phyloP scores from a whole-genome alignment of 2,888 invertebrate species.

The Oegoconia quadripuncta region DNA sequence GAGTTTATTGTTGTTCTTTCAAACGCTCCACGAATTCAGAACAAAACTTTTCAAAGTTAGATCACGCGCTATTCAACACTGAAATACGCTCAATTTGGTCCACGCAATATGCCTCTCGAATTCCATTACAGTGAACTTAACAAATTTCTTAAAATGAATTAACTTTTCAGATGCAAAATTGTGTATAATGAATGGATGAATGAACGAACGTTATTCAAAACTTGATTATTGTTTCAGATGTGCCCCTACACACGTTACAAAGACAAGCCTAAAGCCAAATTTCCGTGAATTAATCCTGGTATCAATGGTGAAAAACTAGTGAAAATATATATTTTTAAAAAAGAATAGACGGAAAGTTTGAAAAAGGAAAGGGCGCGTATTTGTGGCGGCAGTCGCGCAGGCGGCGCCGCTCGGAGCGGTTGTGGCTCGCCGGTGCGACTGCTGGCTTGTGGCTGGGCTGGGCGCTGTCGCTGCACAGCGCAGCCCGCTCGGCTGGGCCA shows the following conservation, averaged over 20 bases:
- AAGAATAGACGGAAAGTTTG: slow-evolving; percentile 22
- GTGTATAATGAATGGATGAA: not conserved
- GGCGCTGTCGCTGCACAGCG: slow-evolving; percentile 63
- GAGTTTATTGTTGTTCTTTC: slow-evolving; percentile 49
- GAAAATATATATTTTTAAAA: slow-evolving; percentile 10
- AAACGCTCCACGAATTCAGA: slow-evolving; percentile 27
- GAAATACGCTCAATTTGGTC: slow-evolving; percentile 40
- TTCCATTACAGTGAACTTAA: slow-evolving; percentile 30
- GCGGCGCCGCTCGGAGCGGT: slow-evolving; percentile 54
- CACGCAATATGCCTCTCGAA: slow-evolving; percentile 32
- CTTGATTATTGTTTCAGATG: slow-evolving; percentile 47
- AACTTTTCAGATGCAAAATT: slow-evolving; percentile 20
- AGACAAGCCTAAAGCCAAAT: slow-evolving; percentile 28
- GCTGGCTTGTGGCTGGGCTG: slow-evolving; percentile 57
- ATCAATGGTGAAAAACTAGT: slow-evolving; percentile 21
- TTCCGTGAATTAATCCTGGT: slow-evolving; percentile 21
- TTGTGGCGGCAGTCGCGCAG: slow-evolving; percentile 49
- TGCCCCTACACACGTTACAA: slow-evolving; percentile 21
- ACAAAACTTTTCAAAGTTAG: slow-evolving; percentile 37
- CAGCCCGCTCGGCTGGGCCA: slow-evolving; percentile 79
- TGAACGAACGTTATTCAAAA: not conserved
- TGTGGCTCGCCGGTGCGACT: slow-evolving; percentile 64
- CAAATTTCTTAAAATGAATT: slow-evolving; percentile 21
- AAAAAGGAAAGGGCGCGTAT: slow-evolving; percentile 27
- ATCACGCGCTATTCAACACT: slow-evolving; percentile 47